Conservation (phyloP, 2,888 invertebrate genomes). For the Ditula angustiorana region DNA sequence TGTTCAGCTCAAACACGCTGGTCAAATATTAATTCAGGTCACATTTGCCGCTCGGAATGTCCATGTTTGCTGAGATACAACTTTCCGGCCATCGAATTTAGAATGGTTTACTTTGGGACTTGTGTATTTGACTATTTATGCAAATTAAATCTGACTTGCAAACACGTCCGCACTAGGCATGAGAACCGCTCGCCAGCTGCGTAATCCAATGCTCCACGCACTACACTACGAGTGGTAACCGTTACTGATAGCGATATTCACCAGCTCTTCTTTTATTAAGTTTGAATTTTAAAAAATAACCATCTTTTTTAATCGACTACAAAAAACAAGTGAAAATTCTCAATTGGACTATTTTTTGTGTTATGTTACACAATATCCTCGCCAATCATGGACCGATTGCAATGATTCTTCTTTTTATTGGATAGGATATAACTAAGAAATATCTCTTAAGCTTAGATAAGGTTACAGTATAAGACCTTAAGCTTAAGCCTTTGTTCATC, state of each 20-base stretch:
- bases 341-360: too few species aligned
- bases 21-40: constrained; percentile 84
- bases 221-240: constrained; percentile 47
- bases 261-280: too few species aligned
- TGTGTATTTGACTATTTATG: constrained; percentile 78
- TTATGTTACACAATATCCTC: too few species aligned
- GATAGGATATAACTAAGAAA: too few species aligned
- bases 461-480: too few species aligned
- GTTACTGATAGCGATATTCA: constrained; percentile 45
- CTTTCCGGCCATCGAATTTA: constrained; percentile 78
- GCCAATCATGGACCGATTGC: too few species aligned
- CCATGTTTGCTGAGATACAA: constrained; percentile 78
- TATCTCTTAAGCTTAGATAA: too few species aligned
- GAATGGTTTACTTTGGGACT: constrained; percentile 74
- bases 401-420: too few species aligned
- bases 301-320: too few species aligned
- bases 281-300: too few species aligned
- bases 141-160: constrained; percentile 73
- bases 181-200: constrained; percentile 44
- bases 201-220: constrained; percentile 61
- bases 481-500: too few species aligned
- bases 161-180: constrained; percentile 53
- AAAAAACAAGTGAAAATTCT: too few species aligned
- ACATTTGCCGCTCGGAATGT: constrained; percentile 75
- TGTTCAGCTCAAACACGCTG: constrained; percentile 61